A percentile compares a stretch with the other conserved stretches of the same genome.
phyloP scores from a whole-genome alignment of 35 echinoderm and acorn worm genomes.

The Hemicentrotus pulcherrimus region DNA sequence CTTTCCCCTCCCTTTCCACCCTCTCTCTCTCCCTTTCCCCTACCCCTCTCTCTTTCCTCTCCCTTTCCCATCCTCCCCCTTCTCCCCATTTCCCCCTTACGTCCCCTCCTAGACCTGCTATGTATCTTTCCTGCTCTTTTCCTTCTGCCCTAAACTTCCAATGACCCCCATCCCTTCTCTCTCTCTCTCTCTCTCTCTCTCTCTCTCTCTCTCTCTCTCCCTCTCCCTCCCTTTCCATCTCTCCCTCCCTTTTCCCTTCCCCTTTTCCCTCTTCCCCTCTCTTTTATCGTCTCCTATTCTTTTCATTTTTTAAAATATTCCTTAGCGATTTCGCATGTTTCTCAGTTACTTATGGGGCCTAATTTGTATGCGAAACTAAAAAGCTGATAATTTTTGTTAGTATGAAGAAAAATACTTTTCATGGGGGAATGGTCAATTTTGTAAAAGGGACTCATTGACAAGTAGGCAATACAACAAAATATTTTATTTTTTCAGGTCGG shows the following conservation, averaged over 20 bases:
- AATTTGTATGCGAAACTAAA: too few relatives aligned
- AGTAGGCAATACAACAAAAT: too few relatives aligned
- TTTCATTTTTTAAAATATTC: background rate
- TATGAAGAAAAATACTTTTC: too few relatives aligned
- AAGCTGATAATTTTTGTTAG: too few relatives aligned
- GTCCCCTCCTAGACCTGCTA: background rate
- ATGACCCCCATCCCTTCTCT: background rate
- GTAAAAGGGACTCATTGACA: too few relatives aligned
- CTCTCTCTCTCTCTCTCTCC: background rate
- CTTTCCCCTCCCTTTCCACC: too few relatives aligned
- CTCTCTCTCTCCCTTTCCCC: too few relatives aligned
- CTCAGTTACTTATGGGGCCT: too few relatives aligned
- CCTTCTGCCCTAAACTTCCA: background rate
- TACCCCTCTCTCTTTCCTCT: background rate
- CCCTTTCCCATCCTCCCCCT: background rate
- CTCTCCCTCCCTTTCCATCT: background rate
- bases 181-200: background rate
- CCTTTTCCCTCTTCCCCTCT: background rate
- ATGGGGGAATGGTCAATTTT: too few relatives aligned
- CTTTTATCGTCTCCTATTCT: background rate
- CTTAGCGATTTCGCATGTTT: too few relatives aligned
- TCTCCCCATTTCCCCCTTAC: background rate
- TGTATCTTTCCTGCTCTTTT: background rate
- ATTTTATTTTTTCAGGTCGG: too few relatives aligned
- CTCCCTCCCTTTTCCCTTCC: background rate